A percentile compares a stretch with the other conserved stretches of the same genome.
Conservation (phyloP, 1,140 invertebrate genomes). For the Pygmarrhopalites habei region DNA sequence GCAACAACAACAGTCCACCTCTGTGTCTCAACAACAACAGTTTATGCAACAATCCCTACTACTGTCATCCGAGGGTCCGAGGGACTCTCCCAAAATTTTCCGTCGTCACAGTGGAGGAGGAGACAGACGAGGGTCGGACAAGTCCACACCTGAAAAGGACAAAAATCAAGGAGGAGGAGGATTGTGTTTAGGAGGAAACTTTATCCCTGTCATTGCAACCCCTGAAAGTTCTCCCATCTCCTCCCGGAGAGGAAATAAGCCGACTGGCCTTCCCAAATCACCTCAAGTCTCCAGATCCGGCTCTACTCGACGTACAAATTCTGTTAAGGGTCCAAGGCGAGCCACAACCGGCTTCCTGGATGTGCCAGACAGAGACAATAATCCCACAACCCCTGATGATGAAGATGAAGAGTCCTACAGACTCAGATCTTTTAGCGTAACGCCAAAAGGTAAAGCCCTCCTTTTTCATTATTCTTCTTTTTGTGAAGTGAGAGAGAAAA, state of each 20-base stretch:
- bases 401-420: conserved; percentile 74
- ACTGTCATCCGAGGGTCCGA: conserved; percentile 13
- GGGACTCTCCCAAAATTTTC: conserved; percentile 30
- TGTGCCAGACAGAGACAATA: conserved; percentile 54
- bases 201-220: conserved; percentile 38
- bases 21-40: conserved; percentile 9
- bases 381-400: conserved; percentile 43
- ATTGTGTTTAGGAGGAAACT: not conserved
- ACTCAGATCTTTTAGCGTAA: conserved; percentile 79
- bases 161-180: conserved; percentile 10
- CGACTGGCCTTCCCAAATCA: conserved; percentile 34
- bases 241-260: conserved; percentile 29
- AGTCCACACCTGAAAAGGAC: conserved; percentile 33
- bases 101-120: conserved; percentile 27
- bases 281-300: conserved; percentile 30
- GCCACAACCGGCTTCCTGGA: conserved; percentile 71
- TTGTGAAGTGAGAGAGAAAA: no score
- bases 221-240: conserved; percentile 37
- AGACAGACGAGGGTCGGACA: conserved; percentile 26
- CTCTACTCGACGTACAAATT: conserved; percentile 31
- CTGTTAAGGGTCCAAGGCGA: conserved; percentile 45
- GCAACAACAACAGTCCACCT: conserved; percentile 13
- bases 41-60: conserved; percentile 9
- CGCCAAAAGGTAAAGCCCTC: conserved; percentile 61
- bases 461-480: no score